Base-by-base conservation (phyloP, 2,797 vertebrate species). In the Hafferia zeledoni region DNA sequence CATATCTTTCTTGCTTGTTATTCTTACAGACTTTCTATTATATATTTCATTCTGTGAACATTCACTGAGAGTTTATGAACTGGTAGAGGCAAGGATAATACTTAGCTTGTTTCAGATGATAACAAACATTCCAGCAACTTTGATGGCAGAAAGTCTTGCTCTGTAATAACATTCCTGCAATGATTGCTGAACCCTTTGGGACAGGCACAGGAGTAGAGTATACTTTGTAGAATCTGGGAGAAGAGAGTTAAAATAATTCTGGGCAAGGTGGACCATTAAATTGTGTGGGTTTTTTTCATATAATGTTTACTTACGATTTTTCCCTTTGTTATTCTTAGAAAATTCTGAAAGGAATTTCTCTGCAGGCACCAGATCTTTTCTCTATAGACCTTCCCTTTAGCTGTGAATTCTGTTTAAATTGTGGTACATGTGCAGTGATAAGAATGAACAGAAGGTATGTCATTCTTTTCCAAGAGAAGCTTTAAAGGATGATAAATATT, bases 401-500 rank as follows among this genome's bases (percentile, higher is more conserved):
- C 79, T 93, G 52, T 46, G 68, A 59, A 57, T 94, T 89, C 90
- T 87, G 25, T 91, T 97, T 94, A 86, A 90, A 90, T 94, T n/a
- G 14, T 35, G 30, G 50, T 68, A 75, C 47, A 55, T 68, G 27
- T 81, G 49, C 89, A 81, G 18, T 56, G 86, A 82, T 79, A 95
- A 93, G 59, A 35, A 39, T 72, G 83, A 96, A 94, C 89, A 95
- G 94, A 95, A 95, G 91, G 83, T 52, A 79, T 75, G 82, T 86
- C 94, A 96, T 81, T 94, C 67, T 93, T 96, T 96, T 94, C 68
- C 78, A 94, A 96, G 88, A 84, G 92, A 97, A 96, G 83, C 69
- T 97, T 97, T 96, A 97, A 96, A 97, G 33, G 50, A 96, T 97
- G 97, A 97, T 96, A 98, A 98, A 98, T 98, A 98, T 98, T 97